These are phyloP conservation scores for Apodemia hepburni DNA, from an alignment of 2,888 invertebrate species.

Conservation along the genomic window DNA sequence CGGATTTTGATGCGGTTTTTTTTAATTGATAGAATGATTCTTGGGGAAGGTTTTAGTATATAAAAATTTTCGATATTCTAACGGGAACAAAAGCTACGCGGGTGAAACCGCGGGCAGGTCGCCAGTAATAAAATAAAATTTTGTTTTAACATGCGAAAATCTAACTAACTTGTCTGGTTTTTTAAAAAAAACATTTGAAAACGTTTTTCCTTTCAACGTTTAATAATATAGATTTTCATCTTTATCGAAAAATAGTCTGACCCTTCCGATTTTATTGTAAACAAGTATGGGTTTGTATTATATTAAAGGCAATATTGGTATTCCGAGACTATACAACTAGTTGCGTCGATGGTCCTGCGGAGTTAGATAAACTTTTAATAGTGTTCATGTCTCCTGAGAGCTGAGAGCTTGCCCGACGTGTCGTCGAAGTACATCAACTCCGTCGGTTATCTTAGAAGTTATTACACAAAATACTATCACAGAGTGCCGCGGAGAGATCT, in stretches of 20 bases:
- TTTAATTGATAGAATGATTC: too few relatives aligned
- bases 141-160: too few relatives aligned
- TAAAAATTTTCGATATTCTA: too few relatives aligned
- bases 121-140: too few relatives aligned
- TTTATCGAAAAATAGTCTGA: not conserved
- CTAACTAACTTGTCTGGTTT: not conserved
- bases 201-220: not conserved
- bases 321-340: conserved; percentile 46
- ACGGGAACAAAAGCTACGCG: too few relatives aligned
- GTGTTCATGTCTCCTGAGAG: conserved; percentile 48
- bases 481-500: conserved; percentile 22
- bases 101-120: too few relatives aligned
- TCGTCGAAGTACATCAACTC: conserved; percentile 34
- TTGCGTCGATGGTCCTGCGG: conserved; percentile 52
- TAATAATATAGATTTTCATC: not conserved
- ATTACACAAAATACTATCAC: conserved; percentile 29
- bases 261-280: not conserved
- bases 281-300: not conserved
- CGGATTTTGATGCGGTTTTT: too few relatives aligned
- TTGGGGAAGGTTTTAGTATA: too few relatives aligned
- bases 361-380: conserved; percentile 72
- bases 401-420: conserved; percentile 32
- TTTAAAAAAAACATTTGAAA: not conserved
- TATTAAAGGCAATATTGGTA: conserved; percentile 19
- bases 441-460: conserved; percentile 34